Evolutionary conservation across 2,888 invertebrate species (phyloP).

Genomic region (Xestia ashworthii): DNA sequence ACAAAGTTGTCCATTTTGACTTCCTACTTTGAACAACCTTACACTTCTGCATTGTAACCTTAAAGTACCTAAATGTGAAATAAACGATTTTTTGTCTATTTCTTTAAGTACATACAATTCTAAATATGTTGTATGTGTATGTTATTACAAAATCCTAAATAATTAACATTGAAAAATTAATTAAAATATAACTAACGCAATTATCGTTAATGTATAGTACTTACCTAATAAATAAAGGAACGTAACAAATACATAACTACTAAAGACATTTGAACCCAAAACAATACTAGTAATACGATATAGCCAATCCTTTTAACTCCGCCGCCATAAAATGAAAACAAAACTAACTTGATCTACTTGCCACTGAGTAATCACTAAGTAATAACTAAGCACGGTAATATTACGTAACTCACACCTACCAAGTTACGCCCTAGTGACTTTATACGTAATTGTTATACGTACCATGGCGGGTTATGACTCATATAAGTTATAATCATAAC

Average conservation of each 20-base stretch:
- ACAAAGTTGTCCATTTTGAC: too few relatives aligned
- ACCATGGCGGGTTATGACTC: constrained; percentile 53
- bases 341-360: constrained; percentile 19
- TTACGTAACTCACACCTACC: constrained; percentile 57
- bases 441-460: constrained; percentile 56
- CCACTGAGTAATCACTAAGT: constrained; percentile 59
- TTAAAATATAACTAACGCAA: too few relatives aligned
- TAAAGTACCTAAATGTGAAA: too few relatives aligned
- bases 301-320: constrained; percentile 18
- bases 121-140: too few relatives aligned
- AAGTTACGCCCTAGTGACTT: constrained; percentile 59
- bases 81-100: too few relatives aligned
- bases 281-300: constrained; percentile 5
- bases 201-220: too few relatives aligned
- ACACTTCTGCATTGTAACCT: too few relatives aligned
- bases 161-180: too few relatives aligned
- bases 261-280: not conserved
- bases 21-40: too few relatives aligned
- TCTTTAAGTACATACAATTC: not conserved
- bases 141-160: not conserved
- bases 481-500: constrained; percentile 51
- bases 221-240: not conserved
- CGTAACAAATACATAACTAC: not conserved
- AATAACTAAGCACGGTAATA: constrained; percentile 53
- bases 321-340: constrained; percentile 25